These are phyloP conservation scores for Chorisops tibialis DNA, from an alignment of 2,888 invertebrate species.

Conservation along the genomic window DNA sequence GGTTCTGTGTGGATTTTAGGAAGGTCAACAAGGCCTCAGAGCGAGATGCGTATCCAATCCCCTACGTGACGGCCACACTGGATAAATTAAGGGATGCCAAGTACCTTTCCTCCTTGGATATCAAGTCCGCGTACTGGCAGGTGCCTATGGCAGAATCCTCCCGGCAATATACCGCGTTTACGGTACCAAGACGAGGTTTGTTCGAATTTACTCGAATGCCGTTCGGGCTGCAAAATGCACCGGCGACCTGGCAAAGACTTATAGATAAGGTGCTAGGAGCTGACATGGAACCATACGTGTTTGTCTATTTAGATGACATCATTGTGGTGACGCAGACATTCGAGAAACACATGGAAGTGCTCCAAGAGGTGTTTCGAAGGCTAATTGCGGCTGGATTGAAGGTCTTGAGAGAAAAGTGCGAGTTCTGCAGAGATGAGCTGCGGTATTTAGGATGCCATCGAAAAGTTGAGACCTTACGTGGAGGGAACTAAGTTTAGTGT, in stretches of 20 bases:
- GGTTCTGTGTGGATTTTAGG: constrained; percentile 37
- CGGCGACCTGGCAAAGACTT: constrained; percentile 13
- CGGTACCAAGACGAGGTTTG: background rate
- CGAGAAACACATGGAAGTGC: constrained; percentile 33
- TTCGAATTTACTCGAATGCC: constrained; percentile 9
- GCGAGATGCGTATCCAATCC: constrained; percentile 38
- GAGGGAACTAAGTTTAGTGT: constrained; percentile 15
- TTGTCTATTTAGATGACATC: constrained; percentile 37
- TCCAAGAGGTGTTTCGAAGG: no score
- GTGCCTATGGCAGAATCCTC: constrained; percentile 32
- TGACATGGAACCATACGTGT: constrained; percentile 35
- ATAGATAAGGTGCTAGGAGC: constrained; percentile 26
- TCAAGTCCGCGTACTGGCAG: constrained; percentile 37
- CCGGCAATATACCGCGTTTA: constrained; percentile 37
- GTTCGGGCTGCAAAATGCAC: constrained; percentile 26
- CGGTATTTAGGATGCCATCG: no score
- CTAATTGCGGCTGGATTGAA: no score
- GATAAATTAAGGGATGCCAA: constrained; percentile 35
- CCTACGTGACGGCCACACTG: constrained; percentile 35
- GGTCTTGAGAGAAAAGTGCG: no score
- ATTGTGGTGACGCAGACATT: constrained; percentile 36
- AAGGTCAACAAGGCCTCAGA: constrained; percentile 35
- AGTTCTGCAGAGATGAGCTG: no score
- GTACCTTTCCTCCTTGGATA: constrained; percentile 38
- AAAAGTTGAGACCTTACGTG: constrained; percentile 22